Base-by-base conservation (phyloP, 2,888 invertebrate genomes). In the Rutpela maculata region DNA sequence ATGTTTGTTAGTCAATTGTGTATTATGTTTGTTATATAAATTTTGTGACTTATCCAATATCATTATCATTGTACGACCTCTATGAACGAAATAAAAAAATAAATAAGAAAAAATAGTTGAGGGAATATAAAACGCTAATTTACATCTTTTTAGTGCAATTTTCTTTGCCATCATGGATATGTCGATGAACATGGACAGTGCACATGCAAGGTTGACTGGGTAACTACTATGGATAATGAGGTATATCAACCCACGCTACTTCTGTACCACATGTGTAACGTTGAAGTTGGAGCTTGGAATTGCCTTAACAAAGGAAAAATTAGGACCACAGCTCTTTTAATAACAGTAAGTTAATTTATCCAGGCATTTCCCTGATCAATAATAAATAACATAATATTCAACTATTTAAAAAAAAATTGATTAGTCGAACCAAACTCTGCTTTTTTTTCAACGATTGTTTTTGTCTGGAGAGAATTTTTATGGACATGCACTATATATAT, bases 211-310 rank as follows among this genome's bases (percentile, higher is more conserved):
- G 82, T 84, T 3, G 90, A 88, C 57, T 91, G 91, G 90, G 86
- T 85, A 15, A 90, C 90, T 0, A 82, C 86, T 7, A 84, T 88
- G 2, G 79, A 87, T 17, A 86, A 88, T 66, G 87, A 87, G 73
- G 87, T 85, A 63, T 86, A 88, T 75, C 86, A 88, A 72, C 89
- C 90, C 0, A 86, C 86, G 22, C 83, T 90, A 35, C 86, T 88
- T 22, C 83, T 86, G 3, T 89, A 89, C 67, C 90, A 91, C 81
- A 90, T 91, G 88, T 91, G 91, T 79, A 90, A 90, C 78, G 88
- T 90, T 17, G 87, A 88, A 82, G 80, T 86, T 4, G 86, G 85
- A 9, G 86, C 87, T 31, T 90, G 89, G 89, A 86, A 86, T 62
- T 84, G 84, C 15, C 84, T 86, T 2, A 88, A 88, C 79, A 84